Evolutionary conservation across 2,113 vertebrate species (phyloP).

Genomic region (Ameiurus melas): DNA sequence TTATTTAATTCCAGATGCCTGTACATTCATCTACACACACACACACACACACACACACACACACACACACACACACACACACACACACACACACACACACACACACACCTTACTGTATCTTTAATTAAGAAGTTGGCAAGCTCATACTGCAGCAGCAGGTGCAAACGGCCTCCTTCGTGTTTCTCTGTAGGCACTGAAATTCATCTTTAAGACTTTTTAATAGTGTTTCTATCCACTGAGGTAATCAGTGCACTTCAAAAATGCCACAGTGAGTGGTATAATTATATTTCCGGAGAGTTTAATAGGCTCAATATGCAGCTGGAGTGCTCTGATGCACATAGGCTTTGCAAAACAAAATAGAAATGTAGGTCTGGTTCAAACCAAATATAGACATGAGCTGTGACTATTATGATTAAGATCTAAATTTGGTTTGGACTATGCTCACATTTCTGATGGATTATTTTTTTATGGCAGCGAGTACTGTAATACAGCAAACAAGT

Average conservation of each 20-base stretch:
- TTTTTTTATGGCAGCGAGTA: not conserved
- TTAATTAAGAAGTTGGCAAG: conserved; percentile 40
- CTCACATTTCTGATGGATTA: not conserved
- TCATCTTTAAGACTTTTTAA: conserved; percentile 31
- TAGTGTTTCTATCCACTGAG: conserved; percentile 24
- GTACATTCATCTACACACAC: not conserved
- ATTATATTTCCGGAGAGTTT: not conserved
- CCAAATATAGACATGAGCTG: not conserved
- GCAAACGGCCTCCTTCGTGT: conserved; percentile 27
- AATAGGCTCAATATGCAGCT: conserved; percentile 9
- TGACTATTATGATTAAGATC: not conserved
- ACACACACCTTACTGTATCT: conserved; percentile 21
- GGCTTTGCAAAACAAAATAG: not conserved
- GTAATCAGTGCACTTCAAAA: conserved; percentile 42
- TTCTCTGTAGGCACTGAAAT: conserved; percentile 23
- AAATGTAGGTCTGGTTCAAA: not conserved
- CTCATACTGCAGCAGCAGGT: conserved; percentile 35
- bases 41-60: too few species aligned
- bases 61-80: too few species aligned
- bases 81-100: too few species aligned
- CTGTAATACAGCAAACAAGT: not conserved
- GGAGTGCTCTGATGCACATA: conserved; percentile 11
- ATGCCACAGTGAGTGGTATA: conserved; percentile 28
- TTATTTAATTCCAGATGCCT: not conserved
- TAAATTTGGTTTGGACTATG: not conserved